Base-by-base conservation (phyloP, 2,888 invertebrate genomes). In the Andrena chrysosceles region DNA sequence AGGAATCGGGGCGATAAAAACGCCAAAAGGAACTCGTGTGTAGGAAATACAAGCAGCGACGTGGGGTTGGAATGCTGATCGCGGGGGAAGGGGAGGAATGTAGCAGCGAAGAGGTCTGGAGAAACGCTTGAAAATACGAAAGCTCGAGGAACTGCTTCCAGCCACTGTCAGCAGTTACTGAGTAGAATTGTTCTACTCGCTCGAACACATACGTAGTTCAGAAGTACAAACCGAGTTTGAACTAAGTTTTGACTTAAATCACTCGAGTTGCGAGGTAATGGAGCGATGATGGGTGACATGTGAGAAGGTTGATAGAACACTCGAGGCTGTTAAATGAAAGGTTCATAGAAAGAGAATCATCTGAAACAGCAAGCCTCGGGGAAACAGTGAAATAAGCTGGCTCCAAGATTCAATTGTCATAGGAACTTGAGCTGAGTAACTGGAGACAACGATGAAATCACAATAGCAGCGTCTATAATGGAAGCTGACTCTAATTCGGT, bases 121-220 rank as follows among this genome's bases (percentile, higher is more conserved):
- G 56, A 42, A 23, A 20, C 10, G 35, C 13, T 20, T 20, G 16
- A 20, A 29, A 56, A 59, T n/a, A 13, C 33, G 31, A 7, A 8
- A 3, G 0, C 29, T 42, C 5, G 52, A 31, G 29, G 35, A 48
- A 33, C 56, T 56, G 56, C 10, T 10, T 0, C 35, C 31, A 23
- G 54, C 23, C 6, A n/a, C 10, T 16, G 23, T 8, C 13, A 20
- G 33, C 20, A 16, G 20, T 31, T 54, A 16, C 66, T 76, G 31
- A 29, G 26, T 10, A 16, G 48, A 72, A 54, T 56, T 54, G 20
- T 31, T 29, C 8, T 29, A 13, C 64, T 23, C 49, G 59, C 20
- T 62, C 5, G 52, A 68, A 16, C 13, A 42, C 42, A 13, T 49
- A 54, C 70, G 66, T 49, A 70, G 56, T 54, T 23, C 23, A 13